Evolutionary conservation across 2,888 invertebrate genomes (phyloP).

Genomic region (Invenusta paracnida): DNA sequence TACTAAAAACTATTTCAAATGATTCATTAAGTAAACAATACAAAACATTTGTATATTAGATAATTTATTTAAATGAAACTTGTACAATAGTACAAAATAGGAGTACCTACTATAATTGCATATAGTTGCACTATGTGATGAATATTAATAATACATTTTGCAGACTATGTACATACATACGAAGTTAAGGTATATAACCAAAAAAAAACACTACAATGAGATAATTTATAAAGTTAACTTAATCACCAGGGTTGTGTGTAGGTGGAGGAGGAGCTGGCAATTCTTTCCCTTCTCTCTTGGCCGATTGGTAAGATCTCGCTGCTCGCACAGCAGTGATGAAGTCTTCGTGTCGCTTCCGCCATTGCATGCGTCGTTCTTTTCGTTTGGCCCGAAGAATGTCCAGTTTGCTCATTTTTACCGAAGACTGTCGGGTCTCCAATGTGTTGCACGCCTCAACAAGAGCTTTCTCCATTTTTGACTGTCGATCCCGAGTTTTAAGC

Average conservation of each 20-base stretch:
- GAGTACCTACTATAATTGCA: too few relatives aligned
- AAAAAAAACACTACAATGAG: neutral
- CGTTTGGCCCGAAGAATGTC: slow-evolving; percentile 17
- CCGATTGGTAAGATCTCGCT: neutral
- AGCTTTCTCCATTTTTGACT: slow-evolving; percentile 35
- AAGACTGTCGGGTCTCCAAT: neutral
- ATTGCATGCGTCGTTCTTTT: slow-evolving; percentile 10
- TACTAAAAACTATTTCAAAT: too few relatives aligned
- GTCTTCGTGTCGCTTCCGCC: slow-evolving; percentile 26
- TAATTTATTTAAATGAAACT: too few relatives aligned
- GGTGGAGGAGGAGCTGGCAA: slow-evolving; percentile 28
- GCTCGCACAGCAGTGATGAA: slow-evolving; percentile 16
- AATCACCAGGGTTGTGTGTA: neutral
- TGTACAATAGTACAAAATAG: too few relatives aligned
- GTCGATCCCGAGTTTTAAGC: slow-evolving; percentile 11
- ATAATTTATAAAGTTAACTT: neutral
- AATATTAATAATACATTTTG: too few relatives aligned
- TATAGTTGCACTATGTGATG: too few relatives aligned
- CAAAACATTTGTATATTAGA: too few relatives aligned
- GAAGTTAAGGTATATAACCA: too few relatives aligned
- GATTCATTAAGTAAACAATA: too few relatives aligned
- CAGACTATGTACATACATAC: too few relatives aligned
- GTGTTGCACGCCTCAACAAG: neutral
- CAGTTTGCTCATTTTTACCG: neutral
- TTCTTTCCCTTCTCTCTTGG: neutral